These are phyloP conservation scores for Oreochromis mossambicus DNA, from an alignment of 2,797 vertebrate species.

Conservation along the genomic window DNA sequence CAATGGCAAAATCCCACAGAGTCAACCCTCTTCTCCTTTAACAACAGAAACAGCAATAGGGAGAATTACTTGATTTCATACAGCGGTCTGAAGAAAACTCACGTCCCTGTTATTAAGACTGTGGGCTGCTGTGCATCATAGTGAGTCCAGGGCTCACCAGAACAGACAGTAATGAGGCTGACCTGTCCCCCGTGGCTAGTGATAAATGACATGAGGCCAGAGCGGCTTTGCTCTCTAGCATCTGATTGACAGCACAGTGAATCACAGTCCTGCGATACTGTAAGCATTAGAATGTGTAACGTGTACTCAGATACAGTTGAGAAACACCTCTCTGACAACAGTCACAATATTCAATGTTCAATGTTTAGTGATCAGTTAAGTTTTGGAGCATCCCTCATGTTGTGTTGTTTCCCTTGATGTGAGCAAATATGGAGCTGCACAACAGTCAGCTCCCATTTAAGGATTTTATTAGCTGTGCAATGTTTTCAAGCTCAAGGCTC, in stretches of 20 bases:
- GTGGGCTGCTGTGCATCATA: conserved; percentile 6
- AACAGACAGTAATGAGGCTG: conserved; percentile 50
- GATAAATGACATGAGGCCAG: conserved; percentile 37
- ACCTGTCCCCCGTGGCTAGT: conserved; percentile 16
- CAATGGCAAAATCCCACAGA: not conserved
- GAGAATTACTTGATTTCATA: not conserved
- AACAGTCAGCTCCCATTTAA: not conserved
- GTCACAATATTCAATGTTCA: not conserved
- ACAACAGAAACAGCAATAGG: not conserved
- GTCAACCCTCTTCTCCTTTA: not conserved
- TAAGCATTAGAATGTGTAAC: not conserved
- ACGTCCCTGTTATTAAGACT: conserved; percentile 21
- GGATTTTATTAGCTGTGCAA: not conserved
- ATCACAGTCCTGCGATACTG: not conserved
- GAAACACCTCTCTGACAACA: not conserved
- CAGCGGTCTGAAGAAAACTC: not conserved
- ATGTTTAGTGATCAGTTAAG: not conserved
- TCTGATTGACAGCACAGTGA: conserved; percentile 40
- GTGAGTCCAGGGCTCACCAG: conserved; percentile 11
- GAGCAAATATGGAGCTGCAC: not conserved
- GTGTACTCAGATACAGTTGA: not conserved
- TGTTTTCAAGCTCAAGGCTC: not conserved
- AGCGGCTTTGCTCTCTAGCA: conserved; percentile 12
- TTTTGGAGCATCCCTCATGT: not conserved
- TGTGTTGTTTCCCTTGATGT: not conserved